Percentiles rank a stretch among this genome's conserved stretches.
phyloP scores from a whole-genome alignment of 2,888 invertebrate genomes.

The Gymnoscelis rufifasciata region DNA sequence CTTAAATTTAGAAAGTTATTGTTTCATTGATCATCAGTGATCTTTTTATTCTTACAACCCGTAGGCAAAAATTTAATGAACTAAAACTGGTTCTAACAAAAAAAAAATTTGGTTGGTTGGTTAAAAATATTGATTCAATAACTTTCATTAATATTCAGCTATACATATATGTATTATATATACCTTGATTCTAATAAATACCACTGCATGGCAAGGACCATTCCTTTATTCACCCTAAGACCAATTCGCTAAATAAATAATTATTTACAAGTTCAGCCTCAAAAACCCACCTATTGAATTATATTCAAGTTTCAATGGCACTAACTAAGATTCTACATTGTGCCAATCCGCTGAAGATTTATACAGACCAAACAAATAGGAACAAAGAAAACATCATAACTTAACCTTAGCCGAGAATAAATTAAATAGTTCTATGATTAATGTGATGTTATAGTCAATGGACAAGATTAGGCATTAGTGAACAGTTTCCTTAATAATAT shows the following conservation, averaged over 20 bases:
- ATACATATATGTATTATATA: conserved; percentile 6
- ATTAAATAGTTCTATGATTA: conserved; percentile 60
- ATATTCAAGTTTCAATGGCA: conserved; percentile 42
- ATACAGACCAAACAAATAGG: conserved; percentile 49
- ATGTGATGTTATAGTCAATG: conserved; percentile 67
- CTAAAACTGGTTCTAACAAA: too few species aligned
- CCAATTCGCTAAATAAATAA: conserved; percentile 31
- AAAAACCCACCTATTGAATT: conserved; percentile 19
- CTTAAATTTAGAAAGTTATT: too few species aligned
- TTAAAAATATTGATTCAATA: too few species aligned
- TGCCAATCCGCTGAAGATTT: conserved; percentile 35
- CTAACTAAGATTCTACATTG: conserved; percentile 35
- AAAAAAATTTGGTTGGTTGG: too few species aligned
- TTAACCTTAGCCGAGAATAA: conserved; percentile 61
- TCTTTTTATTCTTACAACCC: too few species aligned
- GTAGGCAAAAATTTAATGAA: too few species aligned
- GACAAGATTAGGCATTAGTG: conserved; percentile 74
- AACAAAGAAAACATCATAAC: conserved; percentile 52
- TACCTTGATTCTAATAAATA: too few species aligned
- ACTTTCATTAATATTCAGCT: too few species aligned
- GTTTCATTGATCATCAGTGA: too few species aligned
- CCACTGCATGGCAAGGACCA: too few species aligned
- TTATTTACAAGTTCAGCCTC: conserved; percentile 30
- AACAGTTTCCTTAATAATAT: conserved; percentile 47
- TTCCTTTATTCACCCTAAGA: neutral